These are phyloP conservation scores for Leptoclinus maculatus DNA, from an alignment of 2,797 vertebrate genomes.

Conservation along the genomic window DNA sequence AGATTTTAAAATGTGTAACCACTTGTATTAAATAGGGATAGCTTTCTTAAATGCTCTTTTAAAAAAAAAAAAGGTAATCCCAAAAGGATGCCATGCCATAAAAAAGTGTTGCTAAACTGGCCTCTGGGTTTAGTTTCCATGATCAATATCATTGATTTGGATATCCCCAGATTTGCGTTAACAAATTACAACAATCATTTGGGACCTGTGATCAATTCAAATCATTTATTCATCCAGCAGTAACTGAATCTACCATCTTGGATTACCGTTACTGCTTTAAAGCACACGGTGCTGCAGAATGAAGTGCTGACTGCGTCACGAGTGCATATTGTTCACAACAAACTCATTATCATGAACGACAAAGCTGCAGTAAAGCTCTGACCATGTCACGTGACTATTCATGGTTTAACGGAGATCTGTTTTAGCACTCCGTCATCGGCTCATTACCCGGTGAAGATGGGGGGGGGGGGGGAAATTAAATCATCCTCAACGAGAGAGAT, in stretches of 20 bases:
- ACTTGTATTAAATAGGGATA: background rate
- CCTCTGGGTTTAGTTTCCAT: conserved; percentile 4
- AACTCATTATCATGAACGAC: background rate
- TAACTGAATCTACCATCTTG: conserved; percentile 18
- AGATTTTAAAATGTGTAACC: background rate
- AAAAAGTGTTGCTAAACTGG: background rate
- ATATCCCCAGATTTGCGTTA: background rate
- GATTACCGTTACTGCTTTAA: conserved; percentile 1
- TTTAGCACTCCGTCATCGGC: conserved; percentile 11
- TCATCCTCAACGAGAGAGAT: conserved; percentile 8
- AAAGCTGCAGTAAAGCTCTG: background rate
- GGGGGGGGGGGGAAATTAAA: conserved; percentile 15
- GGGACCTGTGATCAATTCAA: conserved; percentile 25
- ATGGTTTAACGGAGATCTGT: background rate
- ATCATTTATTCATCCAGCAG: conserved; percentile 6
- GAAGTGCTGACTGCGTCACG: conserved; percentile 9
- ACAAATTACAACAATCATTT: conserved; percentile 13
- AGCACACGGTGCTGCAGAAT: conserved; percentile 6
- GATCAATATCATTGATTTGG: conserved; percentile 28
- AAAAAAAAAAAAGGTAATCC: background rate
- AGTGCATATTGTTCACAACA: background rate
- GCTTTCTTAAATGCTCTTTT: background rate
- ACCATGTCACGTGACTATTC: conserved; percentile 14
- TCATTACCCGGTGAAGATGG: conserved; percentile 5
- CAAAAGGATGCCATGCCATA: background rate